Percentiles rank a stretch among this genome's conserved stretches.
Evolutionary conservation across 2,888 invertebrate species (phyloP).

Genomic region (Pecten maximus): DNA sequence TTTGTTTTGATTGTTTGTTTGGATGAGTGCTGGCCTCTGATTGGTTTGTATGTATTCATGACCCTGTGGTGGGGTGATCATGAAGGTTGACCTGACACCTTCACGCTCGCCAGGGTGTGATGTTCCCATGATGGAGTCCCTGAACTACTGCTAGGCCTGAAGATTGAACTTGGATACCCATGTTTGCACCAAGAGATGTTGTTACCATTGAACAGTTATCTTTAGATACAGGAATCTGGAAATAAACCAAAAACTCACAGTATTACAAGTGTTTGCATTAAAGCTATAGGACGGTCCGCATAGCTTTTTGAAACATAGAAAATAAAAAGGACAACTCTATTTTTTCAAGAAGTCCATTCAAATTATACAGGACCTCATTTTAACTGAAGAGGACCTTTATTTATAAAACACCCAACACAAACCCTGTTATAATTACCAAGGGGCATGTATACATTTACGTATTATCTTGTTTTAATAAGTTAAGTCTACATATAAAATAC

Average conservation of each 20-base stretch:
- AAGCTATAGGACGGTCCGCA: no score
- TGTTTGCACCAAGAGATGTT: neutral
- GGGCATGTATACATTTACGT: no score
- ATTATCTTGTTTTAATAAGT: no score
- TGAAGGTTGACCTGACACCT: neutral
- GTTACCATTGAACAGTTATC: neutral
- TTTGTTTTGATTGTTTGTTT: neutral
- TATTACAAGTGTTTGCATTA: neutral
- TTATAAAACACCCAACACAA: no score
- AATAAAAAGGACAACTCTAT: no score
- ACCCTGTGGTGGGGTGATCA: constrained; percentile 38
- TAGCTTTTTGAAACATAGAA: no score
- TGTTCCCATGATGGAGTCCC: neutral
- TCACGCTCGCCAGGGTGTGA: neutral
- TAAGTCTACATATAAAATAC: no score
- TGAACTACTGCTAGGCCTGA: neutral
- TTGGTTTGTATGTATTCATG: constrained; percentile 42
- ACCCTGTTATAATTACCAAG: no score
- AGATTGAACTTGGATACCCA: constrained; percentile 22
- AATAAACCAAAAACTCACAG: neutral
- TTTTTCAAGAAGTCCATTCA: no score
- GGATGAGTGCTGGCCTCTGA: neutral
- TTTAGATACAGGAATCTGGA: neutral
- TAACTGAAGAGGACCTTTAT: no score
- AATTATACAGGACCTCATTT: no score